Evolutionary conservation across 2,888 invertebrate species (phyloP).

Genomic region (Drosophila dives): DNA sequence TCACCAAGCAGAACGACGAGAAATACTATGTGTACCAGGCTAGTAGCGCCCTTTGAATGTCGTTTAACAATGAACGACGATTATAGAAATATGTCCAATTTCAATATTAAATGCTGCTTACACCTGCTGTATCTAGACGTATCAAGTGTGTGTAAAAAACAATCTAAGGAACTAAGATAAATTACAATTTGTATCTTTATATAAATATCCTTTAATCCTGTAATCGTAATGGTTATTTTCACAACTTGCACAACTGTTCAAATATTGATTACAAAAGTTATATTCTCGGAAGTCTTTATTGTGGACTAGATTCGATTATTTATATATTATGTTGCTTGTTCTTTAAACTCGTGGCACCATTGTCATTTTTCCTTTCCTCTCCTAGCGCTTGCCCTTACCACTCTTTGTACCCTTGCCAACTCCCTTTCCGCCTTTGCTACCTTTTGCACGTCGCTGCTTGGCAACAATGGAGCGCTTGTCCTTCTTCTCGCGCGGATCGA

Average conservation of each 20-base stretch:
- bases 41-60: slow-evolving; percentile 63
- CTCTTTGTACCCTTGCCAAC: slow-evolving; percentile 52
- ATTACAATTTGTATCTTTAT: neutral
- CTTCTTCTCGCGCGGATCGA: slow-evolving; percentile 98
- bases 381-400: slow-evolving; percentile 41
- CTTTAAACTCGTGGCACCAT: no score
- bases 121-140: no score
- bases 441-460: slow-evolving; percentile 77
- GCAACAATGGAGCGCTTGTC: slow-evolving; percentile 89
- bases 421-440: slow-evolving; percentile 48
- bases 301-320: no score
- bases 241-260: no score
- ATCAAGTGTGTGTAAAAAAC: neutral
- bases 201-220: neutral
- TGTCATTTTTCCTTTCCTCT: neutral
- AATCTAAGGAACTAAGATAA: neutral
- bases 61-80: neutral
- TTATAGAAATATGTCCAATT: neutral
- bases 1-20: slow-evolving; percentile 85
- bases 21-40: slow-evolving; percentile 61
- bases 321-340: no score
- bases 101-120: neutral
- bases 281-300: no score
- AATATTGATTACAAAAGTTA: no score
- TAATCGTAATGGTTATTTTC: no score